phyloP scores from a whole-genome alignment of 2,113 vertebrate species.

The Mirounga angustirostris region DNA sequence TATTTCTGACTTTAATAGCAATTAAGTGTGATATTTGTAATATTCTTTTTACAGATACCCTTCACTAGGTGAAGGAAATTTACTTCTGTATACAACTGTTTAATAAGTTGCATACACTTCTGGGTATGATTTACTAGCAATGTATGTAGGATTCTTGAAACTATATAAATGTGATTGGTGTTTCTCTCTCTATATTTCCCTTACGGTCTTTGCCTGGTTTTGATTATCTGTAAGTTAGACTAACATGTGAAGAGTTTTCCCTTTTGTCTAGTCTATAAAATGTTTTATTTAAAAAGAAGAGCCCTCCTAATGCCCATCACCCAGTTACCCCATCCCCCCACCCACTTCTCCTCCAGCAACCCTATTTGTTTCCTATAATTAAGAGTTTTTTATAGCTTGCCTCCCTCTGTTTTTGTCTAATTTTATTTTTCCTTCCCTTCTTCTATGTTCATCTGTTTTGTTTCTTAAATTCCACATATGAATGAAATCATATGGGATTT shows the following conservation, averaged over 20 bases:
- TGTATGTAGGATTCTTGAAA: not conserved
- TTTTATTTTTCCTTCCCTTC: not conserved
- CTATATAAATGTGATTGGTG: not conserved
- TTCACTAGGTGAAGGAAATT: not conserved
- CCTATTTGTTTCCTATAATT: not conserved
- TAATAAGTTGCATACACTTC: not conserved
- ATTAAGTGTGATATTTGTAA: not conserved
- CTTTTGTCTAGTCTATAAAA: not conserved
- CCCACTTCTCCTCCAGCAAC: not conserved
- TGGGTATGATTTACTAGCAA: not conserved
- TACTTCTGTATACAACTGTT: not conserved
- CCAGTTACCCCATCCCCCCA: not conserved
- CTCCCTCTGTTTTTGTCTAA: not conserved
- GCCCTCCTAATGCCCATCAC: not conserved
- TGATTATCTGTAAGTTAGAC: not conserved
- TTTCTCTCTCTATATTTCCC: not conserved
- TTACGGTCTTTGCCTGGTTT: not conserved
- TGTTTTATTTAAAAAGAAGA: not conserved
- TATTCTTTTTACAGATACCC: not conserved
- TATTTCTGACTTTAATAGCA: not conserved
- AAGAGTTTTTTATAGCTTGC: not conserved
- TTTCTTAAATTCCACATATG: not conserved
- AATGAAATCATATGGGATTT: too few species aligned
- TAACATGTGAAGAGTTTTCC: not conserved
- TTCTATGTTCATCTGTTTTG: not conserved